These are phyloP conservation scores for Scaptomyza tumidula DNA, from an alignment of 2,888 invertebrate species.

Conservation along the genomic window DNA sequence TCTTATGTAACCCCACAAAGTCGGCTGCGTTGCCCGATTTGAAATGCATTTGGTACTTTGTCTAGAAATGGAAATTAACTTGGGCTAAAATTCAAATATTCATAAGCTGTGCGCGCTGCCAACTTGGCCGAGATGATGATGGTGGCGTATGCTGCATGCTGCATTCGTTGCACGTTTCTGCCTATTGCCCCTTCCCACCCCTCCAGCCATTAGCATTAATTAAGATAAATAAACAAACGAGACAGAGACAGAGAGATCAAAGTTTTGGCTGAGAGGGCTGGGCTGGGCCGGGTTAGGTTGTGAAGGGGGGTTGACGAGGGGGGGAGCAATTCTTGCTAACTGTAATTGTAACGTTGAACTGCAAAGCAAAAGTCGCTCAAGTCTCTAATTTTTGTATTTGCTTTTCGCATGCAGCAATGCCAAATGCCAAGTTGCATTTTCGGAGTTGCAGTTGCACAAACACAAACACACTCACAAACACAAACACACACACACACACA, in stretches of 20 bases:
- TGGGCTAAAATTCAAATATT: conserved; percentile 72
- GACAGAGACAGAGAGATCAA: conserved; percentile 3
- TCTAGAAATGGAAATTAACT: conserved; percentile 49
- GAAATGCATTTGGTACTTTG: neutral
- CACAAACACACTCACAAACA: neutral
- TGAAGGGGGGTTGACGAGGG: too few relatives aligned
- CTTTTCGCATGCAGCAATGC: conserved; percentile 20
- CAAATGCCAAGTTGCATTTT: conserved; percentile 1
- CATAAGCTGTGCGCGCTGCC: conserved; percentile 58
- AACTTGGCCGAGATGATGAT: conserved; percentile 6
- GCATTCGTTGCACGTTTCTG: conserved; percentile 53
- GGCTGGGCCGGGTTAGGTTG: too few relatives aligned
- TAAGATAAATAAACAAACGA: conserved; percentile 77
- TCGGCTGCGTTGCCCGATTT: neutral
- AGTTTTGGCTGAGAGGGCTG: neutral
- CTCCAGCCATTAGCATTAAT: conserved; percentile 59
- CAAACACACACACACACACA: neutral
- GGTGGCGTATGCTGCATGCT: conserved; percentile 19
- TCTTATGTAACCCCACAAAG: conserved; percentile 39
- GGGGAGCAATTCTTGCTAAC: neutral
- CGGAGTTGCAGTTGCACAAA: conserved; percentile 14
- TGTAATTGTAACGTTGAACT: conserved; percentile 30
- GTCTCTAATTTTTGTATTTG: conserved; percentile 15
- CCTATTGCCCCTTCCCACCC: neutral
- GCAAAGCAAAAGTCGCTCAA: conserved; percentile 21